These are phyloP conservation scores for Leptinotarsa haldemani DNA, from an alignment of 2,888 invertebrate genomes.

Conservation along the genomic window DNA sequence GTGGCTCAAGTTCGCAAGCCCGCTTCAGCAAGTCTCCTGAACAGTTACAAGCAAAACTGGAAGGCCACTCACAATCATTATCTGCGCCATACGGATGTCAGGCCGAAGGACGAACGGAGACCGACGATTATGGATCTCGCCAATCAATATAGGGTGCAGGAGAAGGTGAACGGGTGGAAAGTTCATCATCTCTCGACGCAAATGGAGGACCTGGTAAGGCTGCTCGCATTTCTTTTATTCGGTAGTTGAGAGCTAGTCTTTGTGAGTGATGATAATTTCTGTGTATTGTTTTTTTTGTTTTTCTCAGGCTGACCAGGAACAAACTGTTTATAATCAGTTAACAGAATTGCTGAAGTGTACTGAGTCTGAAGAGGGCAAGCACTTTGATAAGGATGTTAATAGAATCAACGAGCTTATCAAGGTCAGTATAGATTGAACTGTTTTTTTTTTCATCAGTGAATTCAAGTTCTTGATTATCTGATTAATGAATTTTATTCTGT, in stretches of 20 bases:
- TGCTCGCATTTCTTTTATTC: background rate
- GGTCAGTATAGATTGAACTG: slow-evolving; percentile 62
- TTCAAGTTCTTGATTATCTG: too few species aligned
- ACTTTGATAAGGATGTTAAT: slow-evolving; percentile 62
- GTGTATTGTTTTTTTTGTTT: slow-evolving; percentile 21
- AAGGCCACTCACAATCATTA: slow-evolving; percentile 83
- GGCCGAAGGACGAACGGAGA: slow-evolving; percentile 86
- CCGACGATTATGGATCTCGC: slow-evolving; percentile 90
- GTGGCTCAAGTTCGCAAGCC: slow-evolving; percentile 60
- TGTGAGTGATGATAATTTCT: slow-evolving; percentile 2
- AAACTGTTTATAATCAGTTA: slow-evolving; percentile 65
- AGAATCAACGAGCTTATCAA: slow-evolving; percentile 73
- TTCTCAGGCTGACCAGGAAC: slow-evolving; percentile 69
- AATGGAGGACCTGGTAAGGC: slow-evolving; percentile 88
- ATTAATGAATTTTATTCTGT: too few species aligned
- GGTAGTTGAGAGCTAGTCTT: background rate
- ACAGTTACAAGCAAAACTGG: slow-evolving; percentile 76
- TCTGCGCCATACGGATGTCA: slow-evolving; percentile 81
- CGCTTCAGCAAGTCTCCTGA: slow-evolving; percentile 68
- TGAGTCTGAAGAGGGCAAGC: slow-evolving; percentile 62
- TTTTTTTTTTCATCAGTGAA: too few species aligned
- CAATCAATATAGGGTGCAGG: slow-evolving; percentile 86
- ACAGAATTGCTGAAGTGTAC: slow-evolving; percentile 62
- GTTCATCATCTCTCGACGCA: slow-evolving; percentile 91
- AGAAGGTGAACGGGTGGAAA: slow-evolving; percentile 95